These are phyloP conservation scores for Sarcophaga subvicina DNA, from an alignment of 2,888 invertebrate genomes.

Conservation along the genomic window DNA sequence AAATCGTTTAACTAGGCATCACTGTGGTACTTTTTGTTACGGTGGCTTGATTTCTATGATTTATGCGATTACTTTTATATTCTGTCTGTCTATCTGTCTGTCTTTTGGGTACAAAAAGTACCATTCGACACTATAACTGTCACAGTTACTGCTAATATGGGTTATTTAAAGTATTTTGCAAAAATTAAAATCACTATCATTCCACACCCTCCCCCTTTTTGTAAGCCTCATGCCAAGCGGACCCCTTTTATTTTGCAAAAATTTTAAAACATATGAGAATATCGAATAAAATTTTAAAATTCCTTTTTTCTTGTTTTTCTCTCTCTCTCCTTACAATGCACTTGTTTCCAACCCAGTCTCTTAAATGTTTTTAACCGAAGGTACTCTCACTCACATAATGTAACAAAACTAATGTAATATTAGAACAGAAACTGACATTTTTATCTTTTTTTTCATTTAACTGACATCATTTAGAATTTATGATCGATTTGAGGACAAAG, in stretches of 20 bases:
- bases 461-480: neutral
- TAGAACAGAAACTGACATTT: conserved; percentile 45
- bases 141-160: conserved; percentile 50
- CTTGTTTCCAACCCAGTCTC: conserved; percentile 34
- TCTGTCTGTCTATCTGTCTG: neutral
- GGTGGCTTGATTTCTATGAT: conserved; percentile 58
- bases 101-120: conserved; percentile 18
- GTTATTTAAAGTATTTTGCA: conserved; percentile 62
- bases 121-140: neutral
- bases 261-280: conserved; percentile 62
- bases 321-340: conserved; percentile 46
- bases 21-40: conserved; percentile 8
- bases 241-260: conserved; percentile 51
- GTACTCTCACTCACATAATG: neutral
- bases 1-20: conserved; percentile 9
- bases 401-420: conserved; percentile 39
- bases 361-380: conserved; percentile 23
- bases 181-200: conserved; percentile 46
- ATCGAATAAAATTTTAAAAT: conserved; percentile 28
- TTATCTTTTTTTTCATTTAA: conserved; percentile 35
- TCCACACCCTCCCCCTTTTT: conserved; percentile 29
- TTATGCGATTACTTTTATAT: conserved; percentile 54
- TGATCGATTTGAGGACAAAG: neutral
- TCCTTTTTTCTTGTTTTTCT: conserved; percentile 12
- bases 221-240: neutral